These are phyloP conservation scores for Hymenopus coronatus DNA, from an alignment of 2,888 invertebrate species.

Conservation along the genomic window DNA sequence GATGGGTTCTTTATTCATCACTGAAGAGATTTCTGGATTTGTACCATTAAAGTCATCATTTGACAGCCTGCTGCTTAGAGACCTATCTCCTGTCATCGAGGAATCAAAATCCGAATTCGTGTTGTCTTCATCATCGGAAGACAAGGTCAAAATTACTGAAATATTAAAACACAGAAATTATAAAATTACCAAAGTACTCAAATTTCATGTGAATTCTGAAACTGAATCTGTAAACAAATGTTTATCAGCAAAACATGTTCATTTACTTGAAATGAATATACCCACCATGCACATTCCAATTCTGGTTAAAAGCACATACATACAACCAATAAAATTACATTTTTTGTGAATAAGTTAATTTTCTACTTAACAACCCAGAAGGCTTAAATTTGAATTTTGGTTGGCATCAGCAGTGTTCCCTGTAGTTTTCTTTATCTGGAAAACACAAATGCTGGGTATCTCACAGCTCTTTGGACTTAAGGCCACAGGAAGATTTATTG, in stretches of 20 bases:
- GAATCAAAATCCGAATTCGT: constrained; percentile 41
- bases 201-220: not conserved
- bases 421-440: too few relatives aligned
- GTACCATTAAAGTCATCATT: not conserved
- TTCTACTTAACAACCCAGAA: too few relatives aligned
- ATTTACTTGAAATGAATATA: too few relatives aligned
- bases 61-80: not conserved
- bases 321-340: too few relatives aligned
- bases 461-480: too few relatives aligned
- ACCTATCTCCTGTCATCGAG: not conserved
- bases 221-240: not conserved
- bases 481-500: too few relatives aligned
- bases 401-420: too few relatives aligned
- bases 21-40: constrained; percentile 13
- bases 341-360: too few relatives aligned
- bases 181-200: not conserved
- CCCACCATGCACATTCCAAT: too few relatives aligned
- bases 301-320: too few relatives aligned
- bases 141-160: constrained; percentile 48
- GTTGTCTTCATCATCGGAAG: constrained; percentile 62
- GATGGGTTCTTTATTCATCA: constrained; percentile 18
- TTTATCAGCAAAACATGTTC: not conserved
- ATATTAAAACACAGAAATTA: not conserved
- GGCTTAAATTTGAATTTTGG: too few relatives aligned
- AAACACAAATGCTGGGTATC: too few relatives aligned